phyloP scores from a whole-genome alignment of 2,888 invertebrate species.

The Hemithea aestivaria region DNA sequence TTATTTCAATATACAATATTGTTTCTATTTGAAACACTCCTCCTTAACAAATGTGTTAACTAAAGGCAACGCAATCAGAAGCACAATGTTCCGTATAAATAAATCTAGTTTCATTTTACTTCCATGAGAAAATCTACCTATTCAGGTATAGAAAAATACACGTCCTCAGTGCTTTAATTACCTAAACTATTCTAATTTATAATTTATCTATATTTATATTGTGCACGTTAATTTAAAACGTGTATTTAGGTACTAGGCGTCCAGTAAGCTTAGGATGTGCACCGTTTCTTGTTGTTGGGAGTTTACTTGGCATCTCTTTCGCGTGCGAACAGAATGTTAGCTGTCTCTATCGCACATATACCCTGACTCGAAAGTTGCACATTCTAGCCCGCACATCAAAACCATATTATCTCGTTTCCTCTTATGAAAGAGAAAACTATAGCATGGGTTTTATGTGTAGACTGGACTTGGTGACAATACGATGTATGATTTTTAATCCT shows the following conservation, averaged over 20 bases:
- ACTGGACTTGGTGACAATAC: too few relatives aligned
- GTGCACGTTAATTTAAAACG: slow-evolving; percentile 50
- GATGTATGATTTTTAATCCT: slow-evolving; percentile 42
- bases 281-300: too few relatives aligned
- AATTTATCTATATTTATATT: slow-evolving; percentile 36
- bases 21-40: slow-evolving; percentile 36
- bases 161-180: slow-evolving; percentile 72
- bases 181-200: slow-evolving; percentile 44
- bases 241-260: too few relatives aligned
- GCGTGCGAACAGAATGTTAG: too few relatives aligned
- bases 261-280: too few relatives aligned
- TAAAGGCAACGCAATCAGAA: slow-evolving; percentile 58
- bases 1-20: slow-evolving; percentile 45
- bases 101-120: slow-evolving; percentile 18
- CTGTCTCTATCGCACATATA: too few relatives aligned
- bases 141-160: slow-evolving; percentile 73
- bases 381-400: too few relatives aligned
- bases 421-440: too few relatives aligned
- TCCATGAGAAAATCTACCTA: slow-evolving; percentile 56
- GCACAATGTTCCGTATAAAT: slow-evolving; percentile 48
- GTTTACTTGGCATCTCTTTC: too few relatives aligned
- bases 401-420: too few relatives aligned
- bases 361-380: too few relatives aligned
- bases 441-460: too few relatives aligned
- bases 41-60: slow-evolving; percentile 33